A percentile compares a stretch with the other conserved stretches of the same genome.
Evolutionary conservation across 2,113 vertebrate genomes (phyloP).

Genomic region (Prionailurus viverrinus): DNA sequence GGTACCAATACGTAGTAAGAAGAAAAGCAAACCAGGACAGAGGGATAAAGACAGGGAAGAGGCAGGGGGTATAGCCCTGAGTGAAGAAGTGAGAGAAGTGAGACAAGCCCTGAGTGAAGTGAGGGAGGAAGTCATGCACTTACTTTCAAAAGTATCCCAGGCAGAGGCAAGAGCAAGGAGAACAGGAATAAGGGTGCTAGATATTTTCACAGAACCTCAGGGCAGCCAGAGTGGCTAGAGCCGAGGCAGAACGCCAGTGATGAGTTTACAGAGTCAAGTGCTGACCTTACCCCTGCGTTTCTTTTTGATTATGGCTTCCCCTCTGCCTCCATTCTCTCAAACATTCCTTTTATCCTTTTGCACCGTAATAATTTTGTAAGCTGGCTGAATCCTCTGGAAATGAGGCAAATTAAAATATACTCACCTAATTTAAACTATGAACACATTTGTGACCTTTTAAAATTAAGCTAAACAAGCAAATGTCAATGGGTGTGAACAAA

Average conservation of each 20-base stretch:
- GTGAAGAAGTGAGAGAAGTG: background rate
- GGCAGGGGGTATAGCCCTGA: background rate
- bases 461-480: conserved; percentile 5
- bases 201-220: background rate
- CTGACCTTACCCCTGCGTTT: background rate
- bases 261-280: background rate
- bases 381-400: background rate
- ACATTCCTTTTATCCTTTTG: background rate
- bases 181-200: background rate
- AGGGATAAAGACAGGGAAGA: background rate
- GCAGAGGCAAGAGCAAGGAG: background rate
- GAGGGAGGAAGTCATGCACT: background rate
- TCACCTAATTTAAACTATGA: background rate
- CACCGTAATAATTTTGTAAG: background rate
- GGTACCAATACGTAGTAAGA: background rate
- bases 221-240: background rate
- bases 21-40: background rate
- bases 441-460: background rate
- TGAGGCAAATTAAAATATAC: background rate
- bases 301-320: background rate
- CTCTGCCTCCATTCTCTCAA: background rate
- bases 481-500: background rate
- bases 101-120: background rate
- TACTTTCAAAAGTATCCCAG: background rate
- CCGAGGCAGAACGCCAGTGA: background rate